Conservation (phyloP, 2,888 invertebrate species). For the Lepidochrysops patricia region DNA sequence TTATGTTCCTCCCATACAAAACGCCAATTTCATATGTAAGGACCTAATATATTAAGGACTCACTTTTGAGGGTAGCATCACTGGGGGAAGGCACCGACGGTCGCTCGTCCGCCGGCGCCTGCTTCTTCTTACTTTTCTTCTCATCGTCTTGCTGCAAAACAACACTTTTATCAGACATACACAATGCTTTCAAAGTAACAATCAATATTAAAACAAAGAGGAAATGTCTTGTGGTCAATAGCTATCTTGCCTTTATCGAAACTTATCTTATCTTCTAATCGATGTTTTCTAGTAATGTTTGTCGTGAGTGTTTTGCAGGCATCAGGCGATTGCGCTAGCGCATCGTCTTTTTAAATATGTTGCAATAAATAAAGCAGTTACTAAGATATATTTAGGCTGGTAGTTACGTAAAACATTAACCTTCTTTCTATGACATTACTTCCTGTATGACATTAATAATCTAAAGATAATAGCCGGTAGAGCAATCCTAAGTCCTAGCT, state of each 20-base stretch:
- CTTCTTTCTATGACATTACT: too few relatives aligned
- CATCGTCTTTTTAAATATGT: too few relatives aligned
- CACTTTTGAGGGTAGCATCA: conserved; percentile 70
- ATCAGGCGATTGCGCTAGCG: neutral
- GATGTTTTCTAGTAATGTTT: conserved; percentile 32
- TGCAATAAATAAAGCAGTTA: too few relatives aligned
- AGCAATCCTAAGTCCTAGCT: too few relatives aligned
- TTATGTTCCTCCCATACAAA: too few relatives aligned
- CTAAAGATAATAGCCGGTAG: too few relatives aligned
- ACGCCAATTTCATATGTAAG: too few relatives aligned
- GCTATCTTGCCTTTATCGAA: conserved; percentile 29
- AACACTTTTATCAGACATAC: conserved; percentile 48
- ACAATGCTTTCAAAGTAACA: conserved; percentile 25
- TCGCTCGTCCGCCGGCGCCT: conserved; percentile 62
- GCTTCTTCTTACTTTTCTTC: conserved; percentile 65
- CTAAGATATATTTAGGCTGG: too few relatives aligned
- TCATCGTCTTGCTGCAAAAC: conserved; percentile 64
- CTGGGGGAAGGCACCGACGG: conserved; percentile 65
- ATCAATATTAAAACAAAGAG: conserved; percentile 33
- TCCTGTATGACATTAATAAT: too few relatives aligned
- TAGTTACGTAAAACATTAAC: too few relatives aligned
- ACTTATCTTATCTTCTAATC: conserved; percentile 63
- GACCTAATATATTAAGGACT: too few relatives aligned
- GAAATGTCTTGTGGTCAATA: conserved; percentile 27
- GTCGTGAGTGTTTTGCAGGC: neutral